Percentiles rank a stretch among this genome's conserved stretches.
Conservation (phyloP, 2,797 vertebrate genomes). For the Lutra lutra region DNA sequence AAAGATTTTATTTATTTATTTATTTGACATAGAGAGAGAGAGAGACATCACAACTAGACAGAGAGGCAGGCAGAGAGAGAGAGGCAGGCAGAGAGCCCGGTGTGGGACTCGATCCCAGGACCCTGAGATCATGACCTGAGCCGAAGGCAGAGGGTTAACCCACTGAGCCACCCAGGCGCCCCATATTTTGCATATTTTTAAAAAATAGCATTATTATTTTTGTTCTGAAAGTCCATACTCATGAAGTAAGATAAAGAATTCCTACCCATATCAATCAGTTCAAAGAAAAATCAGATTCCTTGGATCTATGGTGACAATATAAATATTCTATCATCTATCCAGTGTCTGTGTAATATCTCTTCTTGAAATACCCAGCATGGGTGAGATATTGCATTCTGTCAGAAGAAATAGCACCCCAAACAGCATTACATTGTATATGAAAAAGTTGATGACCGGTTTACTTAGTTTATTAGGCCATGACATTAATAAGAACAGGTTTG, state of each 20-base stretch:
- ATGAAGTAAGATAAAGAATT: slow-evolving; percentile 60
- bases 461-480: not conserved
- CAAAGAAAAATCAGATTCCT: slow-evolving; percentile 51
- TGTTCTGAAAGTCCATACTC: slow-evolving; percentile 31
- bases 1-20: too few species aligned
- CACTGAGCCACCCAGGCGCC: too few species aligned
- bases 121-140: too few species aligned
- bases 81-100: too few species aligned
- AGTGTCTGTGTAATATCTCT: slow-evolving; percentile 48
- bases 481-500: not conserved
- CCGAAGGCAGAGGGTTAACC: too few species aligned
- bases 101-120: too few species aligned
- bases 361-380: slow-evolving; percentile 46
- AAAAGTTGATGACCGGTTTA: slow-evolving; percentile 1
- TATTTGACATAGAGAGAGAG: too few species aligned
- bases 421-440: not conserved
- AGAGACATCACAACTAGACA: too few species aligned
- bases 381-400: slow-evolving; percentile 52
- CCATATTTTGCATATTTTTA: slow-evolving; percentile 26
- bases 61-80: too few species aligned
- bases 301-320: slow-evolving; percentile 39
- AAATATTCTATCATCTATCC: slow-evolving; percentile 54
- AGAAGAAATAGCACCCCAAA: slow-evolving; percentile 44
- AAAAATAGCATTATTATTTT: slow-evolving; percentile 18
- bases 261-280: slow-evolving; percentile 38